A percentile compares a stretch with the other conserved stretches of the same genome.
Conservation (phyloP, 2,888 invertebrate species). For the Nemurella pictetii region DNA sequence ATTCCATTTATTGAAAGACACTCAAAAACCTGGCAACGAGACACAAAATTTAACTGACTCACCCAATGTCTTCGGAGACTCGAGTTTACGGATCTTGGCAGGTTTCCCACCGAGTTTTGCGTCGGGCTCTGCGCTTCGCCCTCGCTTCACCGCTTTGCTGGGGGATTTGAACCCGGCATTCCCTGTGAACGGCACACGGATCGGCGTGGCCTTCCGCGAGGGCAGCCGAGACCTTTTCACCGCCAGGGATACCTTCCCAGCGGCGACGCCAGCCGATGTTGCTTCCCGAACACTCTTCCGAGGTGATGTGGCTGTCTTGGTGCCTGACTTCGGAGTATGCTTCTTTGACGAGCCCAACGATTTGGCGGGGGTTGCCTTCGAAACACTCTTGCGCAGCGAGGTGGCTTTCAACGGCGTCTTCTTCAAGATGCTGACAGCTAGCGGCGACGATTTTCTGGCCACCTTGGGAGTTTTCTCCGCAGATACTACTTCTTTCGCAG, state of each 20-base stretch:
- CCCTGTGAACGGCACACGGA: background rate
- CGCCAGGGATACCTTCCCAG: background rate
- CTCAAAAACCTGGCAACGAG: background rate
- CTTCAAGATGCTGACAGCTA: too few species aligned
- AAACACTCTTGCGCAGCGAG: background rate
- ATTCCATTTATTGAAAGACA: background rate
- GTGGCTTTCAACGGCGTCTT: too few species aligned
- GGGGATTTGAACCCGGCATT: background rate
- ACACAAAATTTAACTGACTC: background rate
- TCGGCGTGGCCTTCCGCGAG: background rate
- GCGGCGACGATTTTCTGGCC: background rate
- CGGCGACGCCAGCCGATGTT: too few species aligned
- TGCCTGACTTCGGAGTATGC: background rate
- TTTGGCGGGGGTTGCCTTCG: background rate
- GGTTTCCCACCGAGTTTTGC: slow-evolving; percentile 21
- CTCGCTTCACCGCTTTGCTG: background rate
- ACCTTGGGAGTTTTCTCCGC: background rate
- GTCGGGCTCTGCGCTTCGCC: background rate
- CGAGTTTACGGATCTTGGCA: slow-evolving; percentile 35
- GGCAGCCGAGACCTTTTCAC: background rate
- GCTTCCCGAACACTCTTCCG: too few species aligned
- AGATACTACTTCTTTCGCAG: too few species aligned
- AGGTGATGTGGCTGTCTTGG: background rate
- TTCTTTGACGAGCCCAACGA: background rate
- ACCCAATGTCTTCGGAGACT: slow-evolving; percentile 35